Evolutionary conservation across 2,888 invertebrate species (phyloP).

Genomic region (Calliphora vomitoria): DNA sequence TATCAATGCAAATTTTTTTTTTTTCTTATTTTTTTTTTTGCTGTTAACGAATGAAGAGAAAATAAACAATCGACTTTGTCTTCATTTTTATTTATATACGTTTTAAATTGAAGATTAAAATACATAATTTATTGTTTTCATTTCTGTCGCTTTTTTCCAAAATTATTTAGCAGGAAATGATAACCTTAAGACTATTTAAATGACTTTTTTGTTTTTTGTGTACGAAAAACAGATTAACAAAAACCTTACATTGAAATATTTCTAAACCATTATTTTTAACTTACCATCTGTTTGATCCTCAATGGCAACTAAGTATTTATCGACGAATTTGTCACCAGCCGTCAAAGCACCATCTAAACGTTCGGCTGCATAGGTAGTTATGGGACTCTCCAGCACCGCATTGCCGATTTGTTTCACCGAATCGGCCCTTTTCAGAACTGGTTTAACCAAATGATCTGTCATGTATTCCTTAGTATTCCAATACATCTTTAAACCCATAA

Average conservation of each 20-base stretch:
- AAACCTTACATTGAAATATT: constrained; percentile 10
- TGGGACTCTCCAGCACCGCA: constrained; percentile 89
- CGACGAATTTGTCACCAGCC: constrained; percentile 92
- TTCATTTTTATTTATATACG: constrained; percentile 34
- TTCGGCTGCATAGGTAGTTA: constrained; percentile 90
- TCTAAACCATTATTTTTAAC: constrained; percentile 74
- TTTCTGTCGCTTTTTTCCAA: constrained; percentile 18
- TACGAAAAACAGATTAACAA: constrained; percentile 27
- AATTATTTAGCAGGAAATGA: constrained; percentile 57
- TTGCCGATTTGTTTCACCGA: constrained; percentile 92
- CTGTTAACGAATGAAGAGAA: constrained; percentile 54
- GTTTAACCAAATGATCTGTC: constrained; percentile 87
- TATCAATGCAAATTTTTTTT: constrained; percentile 56
- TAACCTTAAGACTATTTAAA: constrained; percentile 74
- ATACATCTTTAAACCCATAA: constrained; percentile 88
- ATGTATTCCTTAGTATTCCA: constrained; percentile 92
- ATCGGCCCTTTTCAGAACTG: constrained; percentile 91
- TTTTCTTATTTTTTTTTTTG: not conserved
- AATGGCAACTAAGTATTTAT: constrained; percentile 90
- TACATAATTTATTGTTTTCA: constrained; percentile 50
- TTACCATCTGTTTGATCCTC: constrained; percentile 88
- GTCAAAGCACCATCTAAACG: constrained; percentile 90
- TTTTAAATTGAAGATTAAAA: constrained; percentile 51
- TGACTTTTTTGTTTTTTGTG: constrained; percentile 26
- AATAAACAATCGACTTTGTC: constrained; percentile 33